Conservation (phyloP, 2,888 invertebrate species). For the Xestia rhomboidea region DNA sequence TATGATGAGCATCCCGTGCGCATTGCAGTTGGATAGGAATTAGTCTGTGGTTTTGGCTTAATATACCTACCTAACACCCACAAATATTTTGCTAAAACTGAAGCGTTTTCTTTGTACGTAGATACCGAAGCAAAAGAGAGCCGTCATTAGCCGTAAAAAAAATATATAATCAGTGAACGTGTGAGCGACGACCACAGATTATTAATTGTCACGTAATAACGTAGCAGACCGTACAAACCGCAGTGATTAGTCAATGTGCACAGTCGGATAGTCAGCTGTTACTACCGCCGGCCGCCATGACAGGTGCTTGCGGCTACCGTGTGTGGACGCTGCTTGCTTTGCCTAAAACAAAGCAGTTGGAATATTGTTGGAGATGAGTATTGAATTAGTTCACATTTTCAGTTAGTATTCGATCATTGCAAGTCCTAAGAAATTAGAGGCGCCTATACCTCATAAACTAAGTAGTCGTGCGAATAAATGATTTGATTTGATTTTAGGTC, state of each 20-base stretch:
- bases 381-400: background rate
- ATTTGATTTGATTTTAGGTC: too few relatives aligned
- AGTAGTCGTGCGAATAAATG: too few relatives aligned
- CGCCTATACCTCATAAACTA: background rate
- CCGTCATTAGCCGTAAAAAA: background rate
- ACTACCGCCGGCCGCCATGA: constrained; percentile 27
- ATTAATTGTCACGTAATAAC: constrained; percentile 17
- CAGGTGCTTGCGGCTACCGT: constrained; percentile 40
- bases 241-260: constrained; percentile 47
- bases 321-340: background rate
- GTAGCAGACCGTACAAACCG: constrained; percentile 27
- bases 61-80: background rate
- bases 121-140: background rate
- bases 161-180: background rate
- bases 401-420: background rate
- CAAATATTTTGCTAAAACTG: background rate
- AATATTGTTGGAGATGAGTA: background rate
- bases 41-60: background rate
- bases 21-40: background rate
- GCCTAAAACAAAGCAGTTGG: background rate
- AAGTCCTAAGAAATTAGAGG: background rate
- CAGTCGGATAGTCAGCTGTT: constrained; percentile 40
- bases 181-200: background rate
- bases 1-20: background rate
- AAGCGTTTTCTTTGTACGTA: background rate